These are phyloP conservation scores for Agrochola lychnidis DNA, from an alignment of 2,888 invertebrate genomes.

Conservation along the genomic window DNA sequence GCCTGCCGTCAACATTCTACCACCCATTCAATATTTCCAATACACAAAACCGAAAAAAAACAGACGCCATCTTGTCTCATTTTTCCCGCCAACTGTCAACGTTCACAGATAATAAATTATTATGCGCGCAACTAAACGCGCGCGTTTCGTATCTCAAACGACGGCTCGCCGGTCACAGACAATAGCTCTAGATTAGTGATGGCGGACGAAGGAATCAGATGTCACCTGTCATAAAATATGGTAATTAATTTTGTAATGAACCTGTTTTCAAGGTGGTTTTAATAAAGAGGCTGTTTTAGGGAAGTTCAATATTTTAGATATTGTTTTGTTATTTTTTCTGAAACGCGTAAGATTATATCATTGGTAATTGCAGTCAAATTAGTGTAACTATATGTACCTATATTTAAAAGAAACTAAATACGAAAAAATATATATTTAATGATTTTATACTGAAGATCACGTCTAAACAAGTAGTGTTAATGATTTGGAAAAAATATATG, in stretches of 20 bases:
- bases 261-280: constrained; percentile 41
- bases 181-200: constrained; percentile 79
- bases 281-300: background rate
- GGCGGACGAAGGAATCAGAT: constrained; percentile 73
- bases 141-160: constrained; percentile 79
- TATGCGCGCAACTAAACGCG: constrained; percentile 72
- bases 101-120: constrained; percentile 79
- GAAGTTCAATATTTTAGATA: background rate
- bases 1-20: constrained; percentile 28
- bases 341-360: background rate
- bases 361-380: background rate
- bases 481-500: too few species aligned
- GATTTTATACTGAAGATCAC: too few species aligned
- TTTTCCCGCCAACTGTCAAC: constrained; percentile 74
- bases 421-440: too few species aligned
- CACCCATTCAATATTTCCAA: constrained; percentile 50
- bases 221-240: constrained; percentile 58
- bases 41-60: constrained; percentile 50
- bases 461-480: too few species aligned
- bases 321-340: background rate
- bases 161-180: constrained; percentile 80
- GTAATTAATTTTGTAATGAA: constrained; percentile 62
- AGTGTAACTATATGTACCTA: too few species aligned
- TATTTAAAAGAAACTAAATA: too few species aligned
- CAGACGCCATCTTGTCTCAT: constrained; percentile 51